These are phyloP conservation scores for Drosophila bifasciata DNA, from an alignment of 1,140 invertebrate species.

Conservation along the genomic window DNA sequence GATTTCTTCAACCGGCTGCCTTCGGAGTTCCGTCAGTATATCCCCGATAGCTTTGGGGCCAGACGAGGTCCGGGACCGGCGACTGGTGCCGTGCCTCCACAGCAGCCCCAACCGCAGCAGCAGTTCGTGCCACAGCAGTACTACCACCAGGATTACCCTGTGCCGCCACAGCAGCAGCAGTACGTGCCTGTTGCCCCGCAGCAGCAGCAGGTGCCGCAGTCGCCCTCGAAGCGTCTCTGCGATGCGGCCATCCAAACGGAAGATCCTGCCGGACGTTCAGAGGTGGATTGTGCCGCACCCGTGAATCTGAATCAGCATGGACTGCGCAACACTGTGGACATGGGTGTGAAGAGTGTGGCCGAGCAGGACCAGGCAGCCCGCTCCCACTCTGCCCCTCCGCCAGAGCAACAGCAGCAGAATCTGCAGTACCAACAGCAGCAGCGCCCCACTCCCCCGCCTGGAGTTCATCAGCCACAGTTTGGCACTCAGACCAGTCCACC, in stretches of 20 bases:
- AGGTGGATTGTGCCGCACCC: conserved; percentile 68
- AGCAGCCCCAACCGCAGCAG: conserved; percentile 27
- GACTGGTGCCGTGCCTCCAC: conserved; percentile 58
- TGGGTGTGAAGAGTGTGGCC: conserved; percentile 88
- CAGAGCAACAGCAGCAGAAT: conserved; percentile 84
- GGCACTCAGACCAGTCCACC: conserved; percentile 76
- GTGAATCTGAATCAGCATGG: conserved; percentile 88
- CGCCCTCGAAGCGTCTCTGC: conserved; percentile 67
- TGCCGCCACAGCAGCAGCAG: conserved; percentile 25
- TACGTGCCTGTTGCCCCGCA: conserved; percentile 66
- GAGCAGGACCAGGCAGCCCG: conserved; percentile 87
- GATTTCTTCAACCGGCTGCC: conserved; percentile 87
- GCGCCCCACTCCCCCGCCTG: conserved; percentile 38
- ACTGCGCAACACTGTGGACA: conserved; percentile 90
- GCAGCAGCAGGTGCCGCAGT: conserved; percentile 71
- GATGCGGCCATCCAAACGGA: conserved; percentile 85
- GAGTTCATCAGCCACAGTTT: conserved; percentile 55
- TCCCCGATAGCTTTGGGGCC: conserved; percentile 85
- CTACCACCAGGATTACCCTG: conserved; percentile 34
- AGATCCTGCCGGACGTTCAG: conserved; percentile 51
- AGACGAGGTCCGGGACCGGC: conserved; percentile 76
- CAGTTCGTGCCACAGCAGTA: conserved; percentile 60
- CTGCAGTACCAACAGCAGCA: conserved; percentile 83
- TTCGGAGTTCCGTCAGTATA: conserved; percentile 86
- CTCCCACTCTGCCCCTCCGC: conserved; percentile 79